Evolutionary conservation across 2,888 invertebrate species (phyloP).

Genomic region (Nematopogon swammerdamellus): DNA sequence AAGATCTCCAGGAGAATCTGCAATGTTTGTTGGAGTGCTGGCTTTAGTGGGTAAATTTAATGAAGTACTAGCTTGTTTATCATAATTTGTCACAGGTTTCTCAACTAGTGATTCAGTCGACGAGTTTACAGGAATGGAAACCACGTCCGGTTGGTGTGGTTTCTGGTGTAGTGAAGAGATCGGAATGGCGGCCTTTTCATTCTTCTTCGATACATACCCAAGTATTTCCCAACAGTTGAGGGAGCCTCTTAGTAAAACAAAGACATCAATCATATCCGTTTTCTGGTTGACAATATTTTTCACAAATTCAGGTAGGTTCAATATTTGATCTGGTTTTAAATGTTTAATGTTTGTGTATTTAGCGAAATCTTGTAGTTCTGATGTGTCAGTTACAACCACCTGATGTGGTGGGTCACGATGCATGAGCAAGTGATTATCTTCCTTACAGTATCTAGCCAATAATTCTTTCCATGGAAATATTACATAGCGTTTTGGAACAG

Average conservation of each 20-base stretch:
- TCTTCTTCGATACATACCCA: slow-evolving; percentile 30
- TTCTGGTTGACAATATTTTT: slow-evolving; percentile 34
- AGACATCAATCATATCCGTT: slow-evolving; percentile 28
- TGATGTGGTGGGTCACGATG: slow-evolving; percentile 27
- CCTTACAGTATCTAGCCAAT: slow-evolving; percentile 29
- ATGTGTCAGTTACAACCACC: slow-evolving; percentile 34
- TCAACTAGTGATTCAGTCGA: no score
- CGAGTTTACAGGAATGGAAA: no score
- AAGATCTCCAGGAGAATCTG: no score
- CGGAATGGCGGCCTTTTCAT: no score
- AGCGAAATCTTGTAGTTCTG: slow-evolving; percentile 22
- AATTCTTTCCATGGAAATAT: slow-evolving; percentile 37
- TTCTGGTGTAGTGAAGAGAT: no score
- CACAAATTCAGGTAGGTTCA: slow-evolving; percentile 35
- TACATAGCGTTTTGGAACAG: slow-evolving; percentile 25
- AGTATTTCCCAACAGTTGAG: slow-evolving; percentile 39
- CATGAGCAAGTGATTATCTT: slow-evolving; percentile 35
- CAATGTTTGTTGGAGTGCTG: no score
- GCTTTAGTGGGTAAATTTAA: no score
- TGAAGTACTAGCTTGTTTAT: no score
- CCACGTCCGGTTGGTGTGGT: no score
- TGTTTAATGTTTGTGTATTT: slow-evolving; percentile 34
- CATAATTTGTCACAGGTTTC: no score
- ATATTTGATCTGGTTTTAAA: slow-evolving; percentile 28
- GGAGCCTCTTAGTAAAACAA: slow-evolving; percentile 40